phyloP scores from a whole-genome alignment of 2,888 invertebrate species.

The Metellina segmentata region DNA sequence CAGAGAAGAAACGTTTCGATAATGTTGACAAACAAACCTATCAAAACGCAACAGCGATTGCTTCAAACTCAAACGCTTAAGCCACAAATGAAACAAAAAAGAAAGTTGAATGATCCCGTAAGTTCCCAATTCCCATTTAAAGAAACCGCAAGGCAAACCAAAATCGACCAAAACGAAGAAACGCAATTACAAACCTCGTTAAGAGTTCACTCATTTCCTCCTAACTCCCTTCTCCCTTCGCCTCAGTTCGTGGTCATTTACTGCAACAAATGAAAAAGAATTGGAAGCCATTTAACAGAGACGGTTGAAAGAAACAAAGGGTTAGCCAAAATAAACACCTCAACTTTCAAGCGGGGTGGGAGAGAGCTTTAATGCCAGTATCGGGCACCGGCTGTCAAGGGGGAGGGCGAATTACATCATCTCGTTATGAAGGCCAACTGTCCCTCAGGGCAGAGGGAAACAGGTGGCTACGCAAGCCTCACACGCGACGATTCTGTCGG shows the following conservation, averaged over 20 bases:
- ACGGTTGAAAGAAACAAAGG: constrained; percentile 11
- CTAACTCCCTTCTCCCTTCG: background rate
- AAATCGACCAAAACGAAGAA: constrained; percentile 14
- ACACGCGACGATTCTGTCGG: constrained; percentile 31
- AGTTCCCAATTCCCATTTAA: background rate
- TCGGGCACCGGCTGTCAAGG: constrained; percentile 53
- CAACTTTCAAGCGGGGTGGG: constrained; percentile 24
- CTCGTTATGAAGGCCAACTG: constrained; percentile 28
- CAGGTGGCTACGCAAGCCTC: constrained; percentile 42
- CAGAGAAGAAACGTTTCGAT: too few relatives aligned
- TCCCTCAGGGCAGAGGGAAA: constrained; percentile 31
- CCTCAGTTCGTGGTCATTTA: background rate
- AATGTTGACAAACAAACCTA: too few relatives aligned
- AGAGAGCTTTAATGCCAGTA: constrained; percentile 29
- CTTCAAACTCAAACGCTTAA: too few relatives aligned
- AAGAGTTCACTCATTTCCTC: constrained; percentile 25
- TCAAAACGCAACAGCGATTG: too few relatives aligned
- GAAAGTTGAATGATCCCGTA: background rate
- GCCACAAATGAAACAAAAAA: background rate
- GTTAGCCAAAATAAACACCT: constrained; percentile 45
- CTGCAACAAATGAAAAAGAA: background rate
- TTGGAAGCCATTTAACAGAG: background rate
- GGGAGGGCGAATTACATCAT: background rate
- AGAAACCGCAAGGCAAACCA: constrained; percentile 15
- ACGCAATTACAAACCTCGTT: constrained; percentile 50